Evolutionary conservation across 2,113 vertebrate species (phyloP).

Genomic region (Poecilia latipinna): DNA sequence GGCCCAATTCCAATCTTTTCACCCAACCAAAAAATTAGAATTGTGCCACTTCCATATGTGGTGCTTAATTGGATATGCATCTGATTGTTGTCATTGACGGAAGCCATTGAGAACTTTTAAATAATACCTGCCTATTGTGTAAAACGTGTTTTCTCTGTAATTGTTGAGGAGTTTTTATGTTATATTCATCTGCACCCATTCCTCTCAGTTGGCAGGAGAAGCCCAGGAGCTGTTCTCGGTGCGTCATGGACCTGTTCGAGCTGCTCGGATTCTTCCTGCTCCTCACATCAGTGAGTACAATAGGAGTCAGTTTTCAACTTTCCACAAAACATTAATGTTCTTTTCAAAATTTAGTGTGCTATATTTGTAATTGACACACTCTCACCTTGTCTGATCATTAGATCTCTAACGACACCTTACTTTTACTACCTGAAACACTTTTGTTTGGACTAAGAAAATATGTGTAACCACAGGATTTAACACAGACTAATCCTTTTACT

Average conservation of each 20-base stretch:
- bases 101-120: no score
- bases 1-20: no score
- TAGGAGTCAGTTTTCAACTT: not conserved
- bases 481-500: not conserved
- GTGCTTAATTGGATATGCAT: no score
- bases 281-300: slow-evolving; percentile 90
- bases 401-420: no score
- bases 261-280: slow-evolving; percentile 90
- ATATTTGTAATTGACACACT: no score
- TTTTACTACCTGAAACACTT: no score
- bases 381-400: no score
- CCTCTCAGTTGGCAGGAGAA: slow-evolving; percentile 89
- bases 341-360: not conserved
- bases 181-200: not conserved
- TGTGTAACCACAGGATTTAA: not conserved
- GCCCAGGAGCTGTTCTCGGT: slow-evolving; percentile 98
- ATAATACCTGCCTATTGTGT: not conserved
- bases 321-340: not conserved
- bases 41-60: no score
- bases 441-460: not conserved
- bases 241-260: slow-evolving; percentile 90
- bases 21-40: no score
- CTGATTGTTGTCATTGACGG: no score
- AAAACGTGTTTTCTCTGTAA: not conserved
- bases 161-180: not conserved